Conservation (phyloP, 2,113 vertebrate species). For the Oncorhynchus mykiss region DNA sequence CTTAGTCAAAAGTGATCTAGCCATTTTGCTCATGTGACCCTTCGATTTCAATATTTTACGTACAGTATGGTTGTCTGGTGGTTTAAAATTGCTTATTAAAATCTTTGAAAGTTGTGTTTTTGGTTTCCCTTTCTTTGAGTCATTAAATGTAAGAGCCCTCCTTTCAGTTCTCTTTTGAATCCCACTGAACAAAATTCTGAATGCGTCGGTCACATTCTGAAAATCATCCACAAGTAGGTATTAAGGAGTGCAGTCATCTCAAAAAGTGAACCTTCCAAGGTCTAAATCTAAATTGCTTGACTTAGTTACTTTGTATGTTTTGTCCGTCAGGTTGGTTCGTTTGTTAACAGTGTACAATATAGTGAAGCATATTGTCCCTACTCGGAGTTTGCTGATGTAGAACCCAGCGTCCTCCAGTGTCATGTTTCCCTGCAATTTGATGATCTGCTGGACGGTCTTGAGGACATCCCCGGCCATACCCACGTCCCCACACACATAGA, state of each 20-base stretch:
- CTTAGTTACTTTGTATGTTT: neutral
- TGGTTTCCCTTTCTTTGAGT: neutral
- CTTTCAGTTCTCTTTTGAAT: neutral
- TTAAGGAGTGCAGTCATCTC: no score
- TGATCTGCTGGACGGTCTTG: slow-evolving; percentile 89
- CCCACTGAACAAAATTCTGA: neutral
- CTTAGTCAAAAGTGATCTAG: no score
- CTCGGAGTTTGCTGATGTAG: slow-evolving; percentile 93
- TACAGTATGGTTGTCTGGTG: neutral
- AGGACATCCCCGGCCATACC: slow-evolving; percentile 97
- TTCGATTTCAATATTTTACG: neutral
- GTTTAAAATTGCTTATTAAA: no score
- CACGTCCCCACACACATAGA: slow-evolving; percentile 96
- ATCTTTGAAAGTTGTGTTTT: no score
- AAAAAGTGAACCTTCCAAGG: no score
- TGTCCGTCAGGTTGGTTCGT: neutral
- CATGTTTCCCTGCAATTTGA: slow-evolving; percentile 86
- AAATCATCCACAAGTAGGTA: no score
- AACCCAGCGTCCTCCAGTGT: slow-evolving; percentile 85
- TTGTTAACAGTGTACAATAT: neutral
- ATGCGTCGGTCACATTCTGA: no score
- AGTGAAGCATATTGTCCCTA: slow-evolving; percentile 57
- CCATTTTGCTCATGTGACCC: no score
- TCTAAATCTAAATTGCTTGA: no score
- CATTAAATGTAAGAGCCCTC: neutral